Base-by-base conservation (phyloP, 2,113 vertebrate species). In the Sorex araneus region DNA sequence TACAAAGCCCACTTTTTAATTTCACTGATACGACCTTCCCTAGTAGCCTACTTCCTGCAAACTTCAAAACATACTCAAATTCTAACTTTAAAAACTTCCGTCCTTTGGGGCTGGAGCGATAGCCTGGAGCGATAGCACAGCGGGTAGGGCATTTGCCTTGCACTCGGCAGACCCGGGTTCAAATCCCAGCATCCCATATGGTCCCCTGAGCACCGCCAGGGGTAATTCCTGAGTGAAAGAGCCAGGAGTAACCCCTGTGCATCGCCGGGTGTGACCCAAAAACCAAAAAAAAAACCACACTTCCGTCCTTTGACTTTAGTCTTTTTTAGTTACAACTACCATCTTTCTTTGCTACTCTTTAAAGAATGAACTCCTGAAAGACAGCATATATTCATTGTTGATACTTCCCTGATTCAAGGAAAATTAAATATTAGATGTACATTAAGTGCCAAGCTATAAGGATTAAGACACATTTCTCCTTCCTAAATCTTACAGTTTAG, bases 371-470 rank as follows among this genome's bases (percentile, higher is more conserved):
- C 34, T 45, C 77, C 16, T 75, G 82, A 43, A 94, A 94, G 82
- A 40, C 0, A 85, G 13, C 27, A 5, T 67, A 74, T 12, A 60
- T 9, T 90, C 45, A 47, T 2, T 54, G 5, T 64, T 94, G 54
- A 27, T 0, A 69, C 13, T 27, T 71, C 63, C 13, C 21, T 40
- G 4, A 32, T 32, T 90, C 43, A 84, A 28, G 28, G 18, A 90
- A 23, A 32, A 23, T 63, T 66, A 71, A 69, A 87, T 40, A 87
- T n/a, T 82, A 10, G 63, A 36, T 84, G 11, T 9, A 67, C 32
- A 77, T 28, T 77, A 92, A 90, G n/a, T 87, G 30, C 19, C 50
- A 63, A 4, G 54, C 7, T 84, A 73, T 84, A 81, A 91, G 93
- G 15, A 77, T 63, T 66, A 75, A 87, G 93, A 86, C 13, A n/a